These are phyloP conservation scores for Mus spretus DNA, from an alignment of 2,797 vertebrate species.

Conservation along the genomic window DNA sequence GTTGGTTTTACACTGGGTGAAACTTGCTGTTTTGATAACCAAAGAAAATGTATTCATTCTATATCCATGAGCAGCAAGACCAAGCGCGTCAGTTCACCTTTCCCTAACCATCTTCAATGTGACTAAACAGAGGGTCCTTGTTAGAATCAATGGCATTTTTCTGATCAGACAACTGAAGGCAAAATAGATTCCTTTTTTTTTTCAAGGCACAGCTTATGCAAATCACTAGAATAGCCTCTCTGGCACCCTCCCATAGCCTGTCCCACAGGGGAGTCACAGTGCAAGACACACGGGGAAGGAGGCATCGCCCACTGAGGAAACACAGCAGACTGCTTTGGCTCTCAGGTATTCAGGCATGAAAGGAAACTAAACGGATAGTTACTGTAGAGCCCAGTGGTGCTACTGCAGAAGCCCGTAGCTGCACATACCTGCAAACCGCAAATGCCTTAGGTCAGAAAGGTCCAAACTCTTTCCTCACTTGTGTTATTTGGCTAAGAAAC, in stretches of 20 bases:
- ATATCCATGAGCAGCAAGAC: background rate
- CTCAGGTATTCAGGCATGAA: background rate
- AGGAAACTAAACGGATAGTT: background rate
- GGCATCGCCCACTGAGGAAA: background rate
- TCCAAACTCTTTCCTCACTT: background rate
- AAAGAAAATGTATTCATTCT: background rate
- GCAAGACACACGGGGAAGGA: background rate
- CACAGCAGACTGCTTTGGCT: background rate
- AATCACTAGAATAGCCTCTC: background rate
- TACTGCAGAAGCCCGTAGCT: background rate
- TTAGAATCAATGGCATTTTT: background rate
- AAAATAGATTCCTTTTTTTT: background rate
- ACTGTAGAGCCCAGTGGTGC: background rate
- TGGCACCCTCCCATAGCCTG: background rate
- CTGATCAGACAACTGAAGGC: background rate
- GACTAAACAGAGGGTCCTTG: background rate
- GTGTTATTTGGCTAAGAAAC: too few relatives aligned
- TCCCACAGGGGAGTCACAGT: background rate
- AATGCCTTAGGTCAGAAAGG: background rate
- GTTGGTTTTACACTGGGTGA: background rate
- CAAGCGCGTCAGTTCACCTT: background rate
- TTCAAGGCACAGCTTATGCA: background rate
- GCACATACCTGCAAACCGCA: background rate
- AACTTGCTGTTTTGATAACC: conserved; percentile 16
- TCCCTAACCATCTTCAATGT: background rate